Conservation (phyloP, 2,113 vertebrate genomes). For the Dipodomys stephensi region DNA sequence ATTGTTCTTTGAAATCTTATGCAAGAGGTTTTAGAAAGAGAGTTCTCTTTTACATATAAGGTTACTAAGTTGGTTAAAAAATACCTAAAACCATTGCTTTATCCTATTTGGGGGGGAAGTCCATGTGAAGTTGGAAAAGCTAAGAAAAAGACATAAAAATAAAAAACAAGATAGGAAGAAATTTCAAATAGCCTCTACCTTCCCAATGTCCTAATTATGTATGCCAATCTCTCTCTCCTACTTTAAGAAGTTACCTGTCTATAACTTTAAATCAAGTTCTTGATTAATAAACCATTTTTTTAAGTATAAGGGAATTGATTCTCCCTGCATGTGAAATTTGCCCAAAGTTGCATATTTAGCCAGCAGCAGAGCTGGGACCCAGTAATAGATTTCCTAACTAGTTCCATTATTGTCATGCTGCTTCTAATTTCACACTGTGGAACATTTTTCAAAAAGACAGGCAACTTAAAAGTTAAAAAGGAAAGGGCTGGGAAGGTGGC, state of each 20-base stretch:
- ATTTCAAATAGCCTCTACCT: background rate
- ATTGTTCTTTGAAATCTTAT: background rate
- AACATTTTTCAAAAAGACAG: background rate
- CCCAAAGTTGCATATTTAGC: background rate
- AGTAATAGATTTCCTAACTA: background rate
- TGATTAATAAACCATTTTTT: background rate
- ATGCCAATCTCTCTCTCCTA: background rate
- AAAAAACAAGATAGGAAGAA: background rate
- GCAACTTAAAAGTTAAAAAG: background rate
- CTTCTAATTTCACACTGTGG: background rate
- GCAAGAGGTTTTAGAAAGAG: background rate
- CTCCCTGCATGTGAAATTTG: background rate
- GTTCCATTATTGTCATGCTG: slow-evolving; percentile 20
- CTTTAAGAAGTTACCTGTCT: background rate
- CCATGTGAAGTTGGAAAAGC: background rate
- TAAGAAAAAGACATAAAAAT: background rate
- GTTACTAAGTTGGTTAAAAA: background rate
- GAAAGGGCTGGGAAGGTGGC: too few relatives aligned
- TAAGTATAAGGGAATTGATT: background rate
- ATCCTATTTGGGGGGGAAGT: background rate
- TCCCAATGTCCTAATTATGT: background rate
- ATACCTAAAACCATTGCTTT: background rate
- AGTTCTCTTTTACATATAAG: background rate
- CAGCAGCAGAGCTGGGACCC: background rate
- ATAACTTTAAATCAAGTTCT: background rate